Percentiles rank a stretch among this genome's conserved stretches.
Conservation (phyloP, 2,888 invertebrate genomes). For the Ceraclea dissimilis region DNA sequence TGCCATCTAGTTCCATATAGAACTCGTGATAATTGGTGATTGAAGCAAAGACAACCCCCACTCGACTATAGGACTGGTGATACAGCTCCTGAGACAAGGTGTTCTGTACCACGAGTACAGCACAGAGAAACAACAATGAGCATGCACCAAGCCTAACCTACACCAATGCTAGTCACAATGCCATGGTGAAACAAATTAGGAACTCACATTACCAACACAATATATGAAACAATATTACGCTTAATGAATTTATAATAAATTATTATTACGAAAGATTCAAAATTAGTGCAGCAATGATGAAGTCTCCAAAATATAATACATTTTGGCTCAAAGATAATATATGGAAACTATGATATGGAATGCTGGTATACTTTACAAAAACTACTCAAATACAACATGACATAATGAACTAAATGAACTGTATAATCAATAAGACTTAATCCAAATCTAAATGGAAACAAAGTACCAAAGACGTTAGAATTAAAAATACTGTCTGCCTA, state of each 20-base stretch:
- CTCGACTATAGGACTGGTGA: slow-evolving; percentile 85
- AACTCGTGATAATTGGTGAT: slow-evolving; percentile 93
- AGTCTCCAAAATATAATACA: no score
- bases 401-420: no score
- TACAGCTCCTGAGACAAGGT: slow-evolving; percentile 75
- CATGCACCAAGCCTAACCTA: slow-evolving; percentile 26
- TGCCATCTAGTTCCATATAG: slow-evolving; percentile 86
- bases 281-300: slow-evolving; percentile 2
- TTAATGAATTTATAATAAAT: not conserved
- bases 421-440: no score
- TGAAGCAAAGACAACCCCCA: slow-evolving; percentile 86
- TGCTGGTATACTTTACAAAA: no score
- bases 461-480: no score
- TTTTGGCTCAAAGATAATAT: no score
- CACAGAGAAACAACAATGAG: slow-evolving; percentile 30
- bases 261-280: not conserved
- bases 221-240: not conserved
- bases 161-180: slow-evolving; percentile 24
- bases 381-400: no score
- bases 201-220: slow-evolving; percentile 8
- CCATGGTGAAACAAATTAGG: slow-evolving; percentile 19
- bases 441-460: no score
- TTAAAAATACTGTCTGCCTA: no score
- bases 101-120: slow-evolving; percentile 39
- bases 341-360: no score